Percentiles rank a stretch among this genome's conserved stretches.
Evolutionary conservation across 2,888 invertebrate species (phyloP).

Genomic region (Zygaena filipendulae): DNA sequence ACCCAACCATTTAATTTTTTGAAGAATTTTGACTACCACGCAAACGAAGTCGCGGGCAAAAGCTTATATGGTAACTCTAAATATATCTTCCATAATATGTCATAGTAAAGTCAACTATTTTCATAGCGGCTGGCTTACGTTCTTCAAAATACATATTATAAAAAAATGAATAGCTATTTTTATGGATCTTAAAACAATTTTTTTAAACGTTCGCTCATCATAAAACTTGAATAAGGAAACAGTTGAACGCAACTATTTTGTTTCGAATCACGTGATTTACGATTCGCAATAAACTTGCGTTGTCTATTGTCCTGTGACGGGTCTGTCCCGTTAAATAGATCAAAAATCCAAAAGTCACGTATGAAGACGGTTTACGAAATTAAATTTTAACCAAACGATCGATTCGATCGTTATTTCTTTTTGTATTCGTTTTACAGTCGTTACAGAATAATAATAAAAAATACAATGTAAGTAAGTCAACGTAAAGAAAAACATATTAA

Average conservation of each 20-base stretch:
- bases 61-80: too few species aligned
- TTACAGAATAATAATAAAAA: conserved; percentile 17
- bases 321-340: conserved; percentile 55
- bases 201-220: conserved; percentile 32
- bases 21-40: too few species aligned
- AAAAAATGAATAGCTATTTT: too few species aligned
- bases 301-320: conserved; percentile 50
- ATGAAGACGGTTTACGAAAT: conserved; percentile 40
- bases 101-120: too few species aligned
- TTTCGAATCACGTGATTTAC: conserved; percentile 57
- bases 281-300: conserved; percentile 40
- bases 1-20: too few species aligned
- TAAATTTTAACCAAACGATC: conserved; percentile 26
- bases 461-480: conserved; percentile 28
- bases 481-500: too few species aligned
- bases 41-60: too few species aligned
- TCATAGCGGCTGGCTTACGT: too few species aligned
- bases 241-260: conserved; percentile 37
- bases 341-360: conserved; percentile 51
- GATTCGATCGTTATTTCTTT: conserved; percentile 26
- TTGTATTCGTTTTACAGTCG: conserved; percentile 12
- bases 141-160: too few species aligned
- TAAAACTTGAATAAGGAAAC: conserved; percentile 29
- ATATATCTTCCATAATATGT: too few species aligned
- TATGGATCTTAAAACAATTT: too few species aligned